Evolutionary conservation across 35 echinoderm and acorn worm genomes (phyloP).

Genomic region (Lytechinus pictus): DNA sequence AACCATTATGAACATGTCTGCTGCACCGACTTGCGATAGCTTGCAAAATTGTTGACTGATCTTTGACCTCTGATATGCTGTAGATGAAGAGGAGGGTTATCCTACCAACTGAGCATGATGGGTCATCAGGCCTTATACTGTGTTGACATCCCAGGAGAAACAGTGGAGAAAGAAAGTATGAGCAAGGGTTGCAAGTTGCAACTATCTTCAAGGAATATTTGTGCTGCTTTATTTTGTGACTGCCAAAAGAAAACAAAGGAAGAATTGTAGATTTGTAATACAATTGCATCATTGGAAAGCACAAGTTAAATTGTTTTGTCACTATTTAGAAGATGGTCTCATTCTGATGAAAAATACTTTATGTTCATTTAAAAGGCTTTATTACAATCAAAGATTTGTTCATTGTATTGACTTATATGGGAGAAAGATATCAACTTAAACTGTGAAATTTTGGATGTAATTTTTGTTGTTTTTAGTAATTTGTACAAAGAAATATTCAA

Average conservation of each 20-base stretch:
- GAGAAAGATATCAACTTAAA: neutral
- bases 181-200: neutral
- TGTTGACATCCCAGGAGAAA: neutral
- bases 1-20: neutral
- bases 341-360: neutral
- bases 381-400: neutral
- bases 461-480: constrained; percentile 41
- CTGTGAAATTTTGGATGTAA: neutral
- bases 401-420: neutral
- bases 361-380: neutral
- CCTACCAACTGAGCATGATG: neutral
- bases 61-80: neutral
- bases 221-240: constrained; percentile 1
- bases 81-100: neutral
- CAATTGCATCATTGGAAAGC: constrained; percentile 11
- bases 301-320: neutral
- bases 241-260: neutral
- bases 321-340: constrained; percentile 10
- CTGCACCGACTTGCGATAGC: neutral
- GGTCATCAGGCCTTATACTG: neutral
- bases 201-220: neutral
- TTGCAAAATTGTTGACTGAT: neutral
- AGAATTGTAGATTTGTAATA: neutral
- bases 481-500: constrained; percentile 54
- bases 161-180: neutral